Conservation (phyloP, 2,797 vertebrate genomes). For the Petrocephalus sullivani region DNA sequence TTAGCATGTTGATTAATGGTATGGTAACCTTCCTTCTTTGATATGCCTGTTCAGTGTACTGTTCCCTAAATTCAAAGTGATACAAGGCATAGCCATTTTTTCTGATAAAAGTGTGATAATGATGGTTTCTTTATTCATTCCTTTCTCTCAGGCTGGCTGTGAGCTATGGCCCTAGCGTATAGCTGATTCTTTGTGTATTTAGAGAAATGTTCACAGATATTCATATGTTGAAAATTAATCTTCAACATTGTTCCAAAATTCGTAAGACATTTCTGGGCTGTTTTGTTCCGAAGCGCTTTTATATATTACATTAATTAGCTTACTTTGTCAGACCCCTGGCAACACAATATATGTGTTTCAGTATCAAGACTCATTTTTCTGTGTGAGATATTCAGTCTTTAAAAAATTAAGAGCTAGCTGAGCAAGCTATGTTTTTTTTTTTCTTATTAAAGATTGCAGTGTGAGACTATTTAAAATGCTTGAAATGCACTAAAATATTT, state of each 20-base stretch:
- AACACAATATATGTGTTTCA: background rate
- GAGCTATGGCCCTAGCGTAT: background rate
- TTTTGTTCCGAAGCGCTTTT: background rate
- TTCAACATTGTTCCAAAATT: background rate
- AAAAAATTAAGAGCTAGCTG: background rate
- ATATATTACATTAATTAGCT: background rate
- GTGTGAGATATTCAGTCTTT: background rate
- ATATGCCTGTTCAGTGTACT: background rate
- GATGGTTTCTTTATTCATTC: conserved; percentile 1
- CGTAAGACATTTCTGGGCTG: background rate
- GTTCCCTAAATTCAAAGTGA: background rate
- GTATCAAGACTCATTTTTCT: background rate
- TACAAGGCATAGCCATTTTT: background rate
- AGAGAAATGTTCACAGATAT: background rate
- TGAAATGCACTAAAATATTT: background rate
- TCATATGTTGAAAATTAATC: background rate
- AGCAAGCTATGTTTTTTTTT: background rate
- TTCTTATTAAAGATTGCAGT: background rate
- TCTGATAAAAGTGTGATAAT: background rate
- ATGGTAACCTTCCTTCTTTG: background rate
- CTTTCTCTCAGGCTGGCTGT: background rate
- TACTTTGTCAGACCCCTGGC: background rate
- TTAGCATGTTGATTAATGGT: background rate
- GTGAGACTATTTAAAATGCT: background rate
- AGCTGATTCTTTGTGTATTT: background rate